Evolutionary conservation across 2,888 invertebrate species (phyloP).

Genomic region (Calameuta pallipes): DNA sequence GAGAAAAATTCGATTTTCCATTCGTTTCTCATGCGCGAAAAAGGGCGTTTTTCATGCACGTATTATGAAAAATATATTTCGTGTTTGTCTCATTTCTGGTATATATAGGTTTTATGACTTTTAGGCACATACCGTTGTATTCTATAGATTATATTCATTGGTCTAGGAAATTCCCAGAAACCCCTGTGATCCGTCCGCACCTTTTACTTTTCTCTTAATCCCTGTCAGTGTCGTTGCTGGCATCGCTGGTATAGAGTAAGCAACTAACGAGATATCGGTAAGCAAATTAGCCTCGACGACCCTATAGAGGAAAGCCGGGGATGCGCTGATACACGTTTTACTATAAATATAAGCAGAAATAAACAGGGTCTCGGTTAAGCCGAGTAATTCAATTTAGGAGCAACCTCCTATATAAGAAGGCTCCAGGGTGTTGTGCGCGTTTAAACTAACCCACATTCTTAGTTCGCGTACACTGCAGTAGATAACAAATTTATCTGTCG

Average conservation of each 20-base stretch:
- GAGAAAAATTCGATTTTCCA: too few species aligned
- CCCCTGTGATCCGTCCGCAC: background rate
- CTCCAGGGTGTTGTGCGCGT: background rate
- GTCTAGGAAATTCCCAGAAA: background rate
- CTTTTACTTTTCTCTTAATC: background rate
- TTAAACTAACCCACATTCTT: background rate
- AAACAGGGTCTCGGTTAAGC: conserved; percentile 54
- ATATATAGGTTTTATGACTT: background rate
- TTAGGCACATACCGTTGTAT: background rate
- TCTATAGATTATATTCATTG: background rate
- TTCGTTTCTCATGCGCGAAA: too few species aligned
- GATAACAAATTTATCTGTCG: background rate
- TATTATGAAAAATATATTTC: too few species aligned
- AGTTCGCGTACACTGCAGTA: background rate
- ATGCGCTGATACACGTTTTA: background rate
- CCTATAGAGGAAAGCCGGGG: background rate
- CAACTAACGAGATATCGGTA: conserved; percentile 44
- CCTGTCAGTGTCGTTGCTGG: background rate
- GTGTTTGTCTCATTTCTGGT: background rate
- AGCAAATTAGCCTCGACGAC: conserved; percentile 47
- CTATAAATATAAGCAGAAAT: conserved; percentile 15
- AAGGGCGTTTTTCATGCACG: too few species aligned
- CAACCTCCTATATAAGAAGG: conserved; percentile 48
- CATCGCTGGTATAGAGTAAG: background rate
- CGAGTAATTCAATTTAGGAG: conserved; percentile 50